A percentile compares a stretch with the other conserved stretches of the same genome.
phyloP scores from a whole-genome alignment of 2,113 vertebrate genomes.

The Bubalus kerabau region DNA sequence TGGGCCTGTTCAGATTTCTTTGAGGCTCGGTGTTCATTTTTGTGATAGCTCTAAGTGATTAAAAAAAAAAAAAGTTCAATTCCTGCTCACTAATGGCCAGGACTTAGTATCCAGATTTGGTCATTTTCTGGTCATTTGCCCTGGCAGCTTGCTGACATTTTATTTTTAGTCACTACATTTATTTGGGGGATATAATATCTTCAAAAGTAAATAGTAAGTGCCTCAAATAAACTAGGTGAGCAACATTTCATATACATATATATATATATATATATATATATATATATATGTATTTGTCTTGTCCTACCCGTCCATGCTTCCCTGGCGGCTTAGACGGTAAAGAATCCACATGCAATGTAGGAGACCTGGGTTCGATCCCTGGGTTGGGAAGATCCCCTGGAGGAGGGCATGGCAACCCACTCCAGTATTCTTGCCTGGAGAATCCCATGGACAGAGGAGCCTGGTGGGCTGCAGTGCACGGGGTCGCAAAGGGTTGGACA shows the following conservation, averaged over 20 bases:
- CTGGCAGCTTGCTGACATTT: neutral
- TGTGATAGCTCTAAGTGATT: neutral
- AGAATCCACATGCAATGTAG: fast-evolving
- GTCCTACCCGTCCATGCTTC: neutral
- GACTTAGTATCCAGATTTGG: neutral
- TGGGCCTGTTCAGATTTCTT: neutral
- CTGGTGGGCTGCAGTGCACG: neutral
- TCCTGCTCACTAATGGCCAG: neutral
- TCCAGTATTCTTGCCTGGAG: neutral
- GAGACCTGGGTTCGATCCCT: neutral
- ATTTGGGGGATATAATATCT: neutral
- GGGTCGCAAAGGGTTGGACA: neutral
- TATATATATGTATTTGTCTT: neutral
- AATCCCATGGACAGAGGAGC: neutral
- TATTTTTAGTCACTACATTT: neutral
- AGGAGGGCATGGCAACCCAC: neutral
- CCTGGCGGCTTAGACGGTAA: neutral
- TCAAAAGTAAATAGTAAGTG: neutral
- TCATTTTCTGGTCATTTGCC: neutral
- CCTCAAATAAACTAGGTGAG: neutral
- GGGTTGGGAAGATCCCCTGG: neutral
- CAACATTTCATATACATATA: neutral
- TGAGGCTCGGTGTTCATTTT: neutral
- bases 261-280: too few species aligned
- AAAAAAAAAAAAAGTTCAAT: neutral